These are phyloP conservation scores for Tachuris rubrigastra DNA, from an alignment of 2,113 vertebrate genomes.

Conservation along the genomic window DNA sequence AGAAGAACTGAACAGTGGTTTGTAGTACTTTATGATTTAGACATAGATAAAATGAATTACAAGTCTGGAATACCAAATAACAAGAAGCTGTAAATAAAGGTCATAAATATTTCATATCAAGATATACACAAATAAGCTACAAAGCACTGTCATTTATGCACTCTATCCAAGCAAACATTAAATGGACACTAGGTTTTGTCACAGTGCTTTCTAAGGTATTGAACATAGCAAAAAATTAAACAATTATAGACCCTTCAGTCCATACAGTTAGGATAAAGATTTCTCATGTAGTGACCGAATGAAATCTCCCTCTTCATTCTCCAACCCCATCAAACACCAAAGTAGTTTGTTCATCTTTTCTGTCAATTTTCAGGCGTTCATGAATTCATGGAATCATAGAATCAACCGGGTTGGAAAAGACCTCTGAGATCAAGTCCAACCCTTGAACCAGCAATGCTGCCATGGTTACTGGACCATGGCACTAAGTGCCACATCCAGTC, in stretches of 20 bases:
- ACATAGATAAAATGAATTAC: neutral
- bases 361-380: neutral
- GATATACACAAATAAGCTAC: neutral
- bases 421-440: too few relatives aligned
- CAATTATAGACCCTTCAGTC: neutral
- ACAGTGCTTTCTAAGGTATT: neutral
- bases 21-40: neutral
- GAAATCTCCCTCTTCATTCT: neutral
- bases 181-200: neutral
- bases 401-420: too few relatives aligned
- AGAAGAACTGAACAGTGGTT: neutral
- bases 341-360: neutral
- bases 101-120: neutral
- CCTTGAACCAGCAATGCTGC: too few relatives aligned
- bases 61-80: neutral
- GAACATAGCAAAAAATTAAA: neutral
- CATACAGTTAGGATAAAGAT: neutral
- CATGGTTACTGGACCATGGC: too few relatives aligned
- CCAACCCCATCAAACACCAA: neutral
- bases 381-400: neutral
- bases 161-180: neutral
- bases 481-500: too few relatives aligned
- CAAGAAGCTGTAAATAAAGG: slow-evolving; percentile 25
- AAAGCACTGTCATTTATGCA: neutral
- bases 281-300: neutral